Evolutionary conservation across 2,797 vertebrate species (phyloP).

Genomic region (Basileuterus tristriatus): DNA sequence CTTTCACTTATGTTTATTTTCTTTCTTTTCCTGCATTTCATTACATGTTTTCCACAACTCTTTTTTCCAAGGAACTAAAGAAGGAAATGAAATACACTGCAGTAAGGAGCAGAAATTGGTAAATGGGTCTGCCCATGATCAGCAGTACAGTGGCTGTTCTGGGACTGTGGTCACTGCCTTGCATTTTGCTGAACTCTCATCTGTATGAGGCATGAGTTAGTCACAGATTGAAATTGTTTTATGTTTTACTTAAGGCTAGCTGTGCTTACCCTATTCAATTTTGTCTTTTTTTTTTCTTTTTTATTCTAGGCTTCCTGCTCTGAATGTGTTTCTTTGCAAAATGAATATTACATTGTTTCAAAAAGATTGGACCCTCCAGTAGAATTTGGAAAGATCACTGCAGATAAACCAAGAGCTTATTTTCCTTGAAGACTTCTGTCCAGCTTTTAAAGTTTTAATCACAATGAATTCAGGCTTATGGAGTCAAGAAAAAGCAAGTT

Average conservation of each 20-base stretch:
- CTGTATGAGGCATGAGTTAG: neutral
- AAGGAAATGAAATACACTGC: neutral
- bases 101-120: neutral
- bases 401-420: neutral
- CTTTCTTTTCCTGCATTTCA: neutral
- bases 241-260: neutral
- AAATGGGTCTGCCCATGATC: neutral
- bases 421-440: conserved; percentile 40
- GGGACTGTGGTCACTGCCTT: neutral
- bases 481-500: conserved; percentile 94
- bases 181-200: neutral
- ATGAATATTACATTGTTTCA: conserved; percentile 56
- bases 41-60: neutral
- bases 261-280: neutral
- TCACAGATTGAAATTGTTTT: neutral
- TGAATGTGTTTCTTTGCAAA: conserved; percentile 51
- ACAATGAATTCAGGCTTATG: conserved; percentile 95
- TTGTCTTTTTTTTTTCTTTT: neutral
- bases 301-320: conserved; percentile 60
- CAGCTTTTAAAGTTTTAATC: conserved; percentile 59
- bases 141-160: neutral
- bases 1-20: neutral
- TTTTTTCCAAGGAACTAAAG: neutral
- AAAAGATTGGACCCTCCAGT: conserved; percentile 34
- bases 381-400: conserved; percentile 20